Percentiles rank a stretch among this genome's conserved stretches.
Evolutionary conservation across 2,888 invertebrate genomes (phyloP).

Genomic region (Trissoscelio sp.): DNA sequence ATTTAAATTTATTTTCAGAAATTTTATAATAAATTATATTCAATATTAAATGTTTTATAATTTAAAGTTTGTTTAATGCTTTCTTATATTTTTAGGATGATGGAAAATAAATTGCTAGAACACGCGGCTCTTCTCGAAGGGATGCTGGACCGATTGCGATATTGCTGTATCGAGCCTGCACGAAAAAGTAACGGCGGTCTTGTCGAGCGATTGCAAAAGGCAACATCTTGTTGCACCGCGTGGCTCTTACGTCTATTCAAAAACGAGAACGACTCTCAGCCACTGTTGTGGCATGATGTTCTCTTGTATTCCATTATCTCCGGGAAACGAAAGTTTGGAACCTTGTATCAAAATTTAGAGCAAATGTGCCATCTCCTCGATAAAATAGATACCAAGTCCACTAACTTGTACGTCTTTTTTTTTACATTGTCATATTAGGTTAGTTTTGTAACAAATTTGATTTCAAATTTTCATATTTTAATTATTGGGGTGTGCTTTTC

Average conservation of each 20-base stretch:
- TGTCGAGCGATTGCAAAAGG: conserved; percentile 75
- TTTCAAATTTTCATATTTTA: too few relatives aligned
- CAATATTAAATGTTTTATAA: too few relatives aligned
- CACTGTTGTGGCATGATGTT: conserved; percentile 81
- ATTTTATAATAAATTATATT: too few relatives aligned
- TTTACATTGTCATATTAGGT: conserved; percentile 15
- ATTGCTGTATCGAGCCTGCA: conserved; percentile 76
- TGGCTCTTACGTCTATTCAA: conserved; percentile 78
- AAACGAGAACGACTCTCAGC: conserved; percentile 69
- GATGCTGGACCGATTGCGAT: conserved; percentile 88
- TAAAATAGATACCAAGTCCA: conserved; percentile 91
- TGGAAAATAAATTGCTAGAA: conserved; percentile 91
- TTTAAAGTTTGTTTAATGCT: background rate
- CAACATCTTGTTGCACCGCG: conserved; percentile 75
- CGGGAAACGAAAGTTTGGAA: conserved; percentile 72
- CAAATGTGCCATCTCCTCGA: conserved; percentile 88
- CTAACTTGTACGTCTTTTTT: conserved; percentile 91
- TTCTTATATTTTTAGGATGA: conserved; percentile 84
- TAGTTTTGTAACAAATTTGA: background rate
- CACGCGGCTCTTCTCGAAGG: conserved; percentile 91
- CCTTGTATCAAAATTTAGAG: conserved; percentile 76
- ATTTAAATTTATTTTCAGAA: too few relatives aligned
- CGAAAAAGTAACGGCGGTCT: conserved; percentile 73
- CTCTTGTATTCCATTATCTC: conserved; percentile 77
- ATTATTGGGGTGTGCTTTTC: too few relatives aligned